Conservation (phyloP, 2,888 invertebrate genomes). For the Dichetophora obliterata region DNA sequence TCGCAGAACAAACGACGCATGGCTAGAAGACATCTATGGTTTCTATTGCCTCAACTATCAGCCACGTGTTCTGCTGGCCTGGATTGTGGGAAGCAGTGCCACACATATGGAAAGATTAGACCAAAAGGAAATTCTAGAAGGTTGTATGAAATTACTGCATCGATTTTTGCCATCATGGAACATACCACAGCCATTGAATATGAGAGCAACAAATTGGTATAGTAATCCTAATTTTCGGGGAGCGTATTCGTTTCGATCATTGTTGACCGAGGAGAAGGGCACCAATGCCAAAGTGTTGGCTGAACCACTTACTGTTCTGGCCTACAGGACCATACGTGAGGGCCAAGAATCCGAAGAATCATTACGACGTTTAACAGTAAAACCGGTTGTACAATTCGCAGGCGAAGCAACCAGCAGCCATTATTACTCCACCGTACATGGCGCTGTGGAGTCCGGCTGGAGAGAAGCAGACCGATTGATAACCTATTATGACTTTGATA, state of each 20-base stretch:
- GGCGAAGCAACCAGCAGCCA: slow-evolving; percentile 78
- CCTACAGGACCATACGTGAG: slow-evolving; percentile 1
- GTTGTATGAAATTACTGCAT: slow-evolving; percentile 54
- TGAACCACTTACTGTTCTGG: slow-evolving; percentile 68
- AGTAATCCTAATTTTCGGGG: slow-evolving; percentile 74
- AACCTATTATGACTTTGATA: slow-evolving; percentile 30
- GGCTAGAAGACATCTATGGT: slow-evolving; percentile 76
- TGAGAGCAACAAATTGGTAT: slow-evolving; percentile 74
- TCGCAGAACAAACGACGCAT: slow-evolving; percentile 62
- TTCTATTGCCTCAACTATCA: slow-evolving; percentile 77
- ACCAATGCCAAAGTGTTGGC: slow-evolving; percentile 72
- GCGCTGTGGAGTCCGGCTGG: slow-evolving; percentile 79
- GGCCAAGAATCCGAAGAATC: neutral
- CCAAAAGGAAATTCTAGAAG: slow-evolving; percentile 66
- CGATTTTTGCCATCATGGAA: slow-evolving; percentile 54
- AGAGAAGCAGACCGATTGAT: slow-evolving; percentile 73
- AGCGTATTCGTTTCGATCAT: slow-evolving; percentile 75
- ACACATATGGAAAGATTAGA: slow-evolving; percentile 73
- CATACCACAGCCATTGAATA: slow-evolving; percentile 53
- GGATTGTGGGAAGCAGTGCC: slow-evolving; percentile 76
- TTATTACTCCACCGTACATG: slow-evolving; percentile 77
- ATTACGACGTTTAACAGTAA: slow-evolving; percentile 49
- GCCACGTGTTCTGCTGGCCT: slow-evolving; percentile 75
- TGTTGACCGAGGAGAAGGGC: slow-evolving; percentile 71
- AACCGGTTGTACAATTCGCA: slow-evolving; percentile 75